Evolutionary conservation across 2,888 invertebrate species (phyloP).

Genomic region (Calephelis perditalis): DNA sequence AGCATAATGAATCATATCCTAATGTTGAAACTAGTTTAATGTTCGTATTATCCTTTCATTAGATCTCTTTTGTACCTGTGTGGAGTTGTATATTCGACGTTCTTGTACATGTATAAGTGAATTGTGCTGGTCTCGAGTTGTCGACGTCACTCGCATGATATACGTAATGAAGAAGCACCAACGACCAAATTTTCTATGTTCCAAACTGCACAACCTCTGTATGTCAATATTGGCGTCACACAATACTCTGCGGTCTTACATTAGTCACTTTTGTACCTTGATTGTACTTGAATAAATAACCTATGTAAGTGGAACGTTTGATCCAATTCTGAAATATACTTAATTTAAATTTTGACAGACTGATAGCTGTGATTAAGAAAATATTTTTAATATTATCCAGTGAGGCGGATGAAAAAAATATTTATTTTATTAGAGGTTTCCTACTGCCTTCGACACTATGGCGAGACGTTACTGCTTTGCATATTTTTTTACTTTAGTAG

Average conservation of each 20-base stretch:
- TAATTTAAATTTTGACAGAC: conserved; percentile 79
- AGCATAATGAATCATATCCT: conserved; percentile 76
- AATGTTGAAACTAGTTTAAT: conserved; percentile 66
- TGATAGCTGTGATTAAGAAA: conserved; percentile 79
- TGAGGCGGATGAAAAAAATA: conserved; percentile 72
- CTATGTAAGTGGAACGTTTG: conserved; percentile 69
- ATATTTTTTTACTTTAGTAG: conserved; percentile 57
- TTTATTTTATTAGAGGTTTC: conserved; percentile 75
- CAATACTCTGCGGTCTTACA: conserved; percentile 73
- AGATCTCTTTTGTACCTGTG: conserved; percentile 78
- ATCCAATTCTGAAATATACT: conserved; percentile 77
- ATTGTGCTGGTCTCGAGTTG: conserved; percentile 26
- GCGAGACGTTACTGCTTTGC: conserved; percentile 62
- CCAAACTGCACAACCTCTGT: conserved; percentile 54
- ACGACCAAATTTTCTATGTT: conserved; percentile 61
- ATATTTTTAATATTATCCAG: conserved; percentile 78
- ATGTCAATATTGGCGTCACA: conserved; percentile 44
- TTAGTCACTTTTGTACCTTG: conserved; percentile 77
- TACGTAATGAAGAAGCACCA: conserved; percentile 61
- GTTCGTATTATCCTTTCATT: conserved; percentile 76
- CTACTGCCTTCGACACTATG: conserved; percentile 68
- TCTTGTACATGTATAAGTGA: conserved; percentile 60
- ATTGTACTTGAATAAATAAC: conserved; percentile 64
- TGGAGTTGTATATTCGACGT: conserved; percentile 67
- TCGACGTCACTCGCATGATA: conserved; percentile 11